phyloP scores from a whole-genome alignment of 2,113 vertebrate species.

The Myrmecophaga tridactyla region DNA sequence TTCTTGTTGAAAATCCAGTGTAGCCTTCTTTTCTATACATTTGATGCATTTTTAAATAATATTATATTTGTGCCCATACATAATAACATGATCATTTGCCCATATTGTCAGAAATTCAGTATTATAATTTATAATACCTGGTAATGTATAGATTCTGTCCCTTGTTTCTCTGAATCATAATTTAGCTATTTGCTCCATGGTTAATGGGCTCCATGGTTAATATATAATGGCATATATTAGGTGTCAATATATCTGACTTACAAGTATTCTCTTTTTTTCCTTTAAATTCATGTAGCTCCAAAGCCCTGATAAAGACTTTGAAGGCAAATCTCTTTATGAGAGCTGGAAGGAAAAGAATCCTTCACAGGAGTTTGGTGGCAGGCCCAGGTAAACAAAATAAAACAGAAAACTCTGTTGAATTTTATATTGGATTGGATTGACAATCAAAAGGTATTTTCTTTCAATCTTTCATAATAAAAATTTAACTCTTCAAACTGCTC shows the following conservation, averaged over 20 bases:
- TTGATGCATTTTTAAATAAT: background rate
- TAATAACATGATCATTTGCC: background rate
- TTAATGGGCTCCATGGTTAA: too few relatives aligned
- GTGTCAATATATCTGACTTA: background rate
- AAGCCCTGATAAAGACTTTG: slow-evolving; percentile 93
- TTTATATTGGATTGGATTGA: background rate
- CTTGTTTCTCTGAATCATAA: background rate
- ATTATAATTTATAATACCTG: background rate
- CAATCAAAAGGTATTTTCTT: background rate
- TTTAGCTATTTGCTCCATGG: background rate
- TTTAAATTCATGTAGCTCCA: slow-evolving; percentile 82
- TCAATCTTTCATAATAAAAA: background rate
- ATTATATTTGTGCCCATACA: background rate
- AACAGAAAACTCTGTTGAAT: background rate
- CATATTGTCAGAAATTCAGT: background rate
- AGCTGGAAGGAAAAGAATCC: slow-evolving; percentile 93
- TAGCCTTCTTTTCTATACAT: background rate
- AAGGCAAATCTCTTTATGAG: slow-evolving; percentile 92
- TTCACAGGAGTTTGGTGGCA: slow-evolving; percentile 81
- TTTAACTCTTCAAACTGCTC: background rate
- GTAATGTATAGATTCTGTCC: background rate
- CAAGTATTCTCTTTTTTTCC: background rate
- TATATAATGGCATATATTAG: too few relatives aligned
- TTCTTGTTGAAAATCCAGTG: background rate
- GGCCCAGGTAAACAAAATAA: slow-evolving; percentile 86